Conservation (phyloP, 2,797 vertebrate species). For the Phyllotis vaccarum region DNA sequence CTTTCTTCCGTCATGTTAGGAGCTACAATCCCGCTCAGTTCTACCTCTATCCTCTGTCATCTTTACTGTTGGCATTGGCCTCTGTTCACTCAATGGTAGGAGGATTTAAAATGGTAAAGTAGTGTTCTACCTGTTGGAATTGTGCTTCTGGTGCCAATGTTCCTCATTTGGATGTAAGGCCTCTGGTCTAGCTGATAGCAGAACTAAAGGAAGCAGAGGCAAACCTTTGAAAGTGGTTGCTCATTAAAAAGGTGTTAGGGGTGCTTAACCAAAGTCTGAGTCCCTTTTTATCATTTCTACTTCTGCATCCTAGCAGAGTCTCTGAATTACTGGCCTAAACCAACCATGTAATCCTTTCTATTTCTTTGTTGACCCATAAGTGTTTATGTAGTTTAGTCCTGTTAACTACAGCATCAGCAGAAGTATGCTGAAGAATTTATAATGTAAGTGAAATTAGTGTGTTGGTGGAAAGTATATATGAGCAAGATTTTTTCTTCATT, state of each 20-base stretch:
- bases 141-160: background rate
- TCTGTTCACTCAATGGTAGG: background rate
- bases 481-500: slow-evolving; percentile 30
- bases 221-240: background rate
- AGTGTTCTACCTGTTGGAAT: too few relatives aligned
- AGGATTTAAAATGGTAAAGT: background rate
- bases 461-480: background rate
- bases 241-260: background rate
- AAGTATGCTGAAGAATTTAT: background rate
- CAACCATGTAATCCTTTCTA: background rate
- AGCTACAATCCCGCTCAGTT: background rate
- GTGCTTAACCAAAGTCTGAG: too few relatives aligned
- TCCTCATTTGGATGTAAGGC: background rate
- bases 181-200: background rate
- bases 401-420: background rate
- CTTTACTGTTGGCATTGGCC: background rate
- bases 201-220: background rate
- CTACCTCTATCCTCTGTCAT: background rate
- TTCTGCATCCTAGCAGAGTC: background rate
- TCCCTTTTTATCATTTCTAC: background rate
- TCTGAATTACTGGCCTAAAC: background rate
- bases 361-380: background rate
- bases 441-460: slow-evolving; percentile 15
- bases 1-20: background rate
- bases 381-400: background rate